Conservation (phyloP, 2,888 invertebrate species). For the Lymantria monacha region DNA sequence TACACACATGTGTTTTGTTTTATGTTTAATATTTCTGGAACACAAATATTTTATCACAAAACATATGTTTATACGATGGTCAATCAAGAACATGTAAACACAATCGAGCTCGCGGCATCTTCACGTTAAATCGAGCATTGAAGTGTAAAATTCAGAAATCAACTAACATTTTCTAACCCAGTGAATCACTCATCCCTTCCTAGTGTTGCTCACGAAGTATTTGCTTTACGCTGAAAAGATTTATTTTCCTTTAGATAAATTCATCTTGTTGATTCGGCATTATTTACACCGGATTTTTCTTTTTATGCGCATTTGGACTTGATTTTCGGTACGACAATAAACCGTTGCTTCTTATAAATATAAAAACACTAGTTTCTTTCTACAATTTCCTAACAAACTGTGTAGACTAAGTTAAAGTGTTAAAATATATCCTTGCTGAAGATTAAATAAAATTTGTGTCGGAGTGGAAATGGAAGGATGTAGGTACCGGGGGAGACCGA, state of each 20-base stretch:
- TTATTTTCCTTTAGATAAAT: constrained; percentile 64
- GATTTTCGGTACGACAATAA: constrained; percentile 23
- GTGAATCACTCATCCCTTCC: constrained; percentile 68
- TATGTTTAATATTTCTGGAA: too few relatives aligned
- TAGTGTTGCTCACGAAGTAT: constrained; percentile 66
- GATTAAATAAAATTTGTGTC: too few relatives aligned
- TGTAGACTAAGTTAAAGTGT: too few relatives aligned
- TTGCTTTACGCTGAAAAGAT: constrained; percentile 67
- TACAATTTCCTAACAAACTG: too few relatives aligned
- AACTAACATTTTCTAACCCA: constrained; percentile 78
- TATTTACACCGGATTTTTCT: constrained; percentile 65
- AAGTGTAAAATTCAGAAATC: constrained; percentile 79
- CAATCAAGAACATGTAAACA: constrained; percentile 46
- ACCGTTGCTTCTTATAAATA: constrained; percentile 29
- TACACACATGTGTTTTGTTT: too few relatives aligned
- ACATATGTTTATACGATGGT: constrained; percentile 35
- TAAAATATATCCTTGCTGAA: too few relatives aligned
- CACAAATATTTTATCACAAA: too few relatives aligned
- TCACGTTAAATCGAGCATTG: constrained; percentile 60
- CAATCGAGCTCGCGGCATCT: constrained; percentile 42
- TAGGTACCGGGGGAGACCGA: too few relatives aligned
- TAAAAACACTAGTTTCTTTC: too few relatives aligned
- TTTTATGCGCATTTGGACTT: constrained; percentile 58
- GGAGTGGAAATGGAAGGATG: too few relatives aligned
- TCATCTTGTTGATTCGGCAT: constrained; percentile 70